Evolutionary conservation across 2,113 vertebrate species (phyloP).

Genomic region (Xyrauchen texanus): DNA sequence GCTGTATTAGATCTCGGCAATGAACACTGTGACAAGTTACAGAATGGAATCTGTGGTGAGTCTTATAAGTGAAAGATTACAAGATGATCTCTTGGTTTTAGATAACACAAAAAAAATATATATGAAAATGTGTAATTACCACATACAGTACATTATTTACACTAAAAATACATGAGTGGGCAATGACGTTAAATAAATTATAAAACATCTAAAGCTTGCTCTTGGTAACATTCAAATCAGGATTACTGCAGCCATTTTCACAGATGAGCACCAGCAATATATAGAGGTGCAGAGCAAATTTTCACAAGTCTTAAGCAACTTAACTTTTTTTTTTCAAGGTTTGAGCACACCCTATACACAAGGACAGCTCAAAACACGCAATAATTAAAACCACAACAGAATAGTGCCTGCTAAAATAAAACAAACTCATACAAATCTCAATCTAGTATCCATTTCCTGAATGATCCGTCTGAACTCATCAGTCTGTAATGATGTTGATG

Average conservation of each 20-base stretch:
- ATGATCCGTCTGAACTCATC: not conserved
- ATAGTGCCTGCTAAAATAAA: slow-evolving; percentile 36
- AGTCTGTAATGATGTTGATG: not conserved
- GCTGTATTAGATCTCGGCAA: slow-evolving; percentile 31
- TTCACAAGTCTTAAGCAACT: slow-evolving; percentile 16
- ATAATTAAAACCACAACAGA: slow-evolving; percentile 43
- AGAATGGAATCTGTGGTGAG: slow-evolving; percentile 64
- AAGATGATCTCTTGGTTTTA: slow-evolving; percentile 67
- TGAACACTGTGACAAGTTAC: slow-evolving; percentile 39
- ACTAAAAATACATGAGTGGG: slow-evolving; percentile 65
- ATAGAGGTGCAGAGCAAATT: slow-evolving; percentile 28
- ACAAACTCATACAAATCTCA: not conserved
- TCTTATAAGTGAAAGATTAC: slow-evolving; percentile 69
- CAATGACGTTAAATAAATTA: slow-evolving; percentile 75
- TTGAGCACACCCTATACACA: slow-evolving; percentile 31
- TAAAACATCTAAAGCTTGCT: slow-evolving; percentile 46
- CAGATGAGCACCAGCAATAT: slow-evolving; percentile 31
- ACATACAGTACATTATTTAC: slow-evolving; percentile 79
- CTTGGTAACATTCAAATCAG: slow-evolving; percentile 38
- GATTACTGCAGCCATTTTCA: slow-evolving; percentile 50
- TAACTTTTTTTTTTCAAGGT: slow-evolving; percentile 4
- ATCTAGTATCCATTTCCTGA: slow-evolving; percentile 17
- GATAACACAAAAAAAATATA: slow-evolving; percentile 61
- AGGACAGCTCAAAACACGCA: slow-evolving; percentile 30
- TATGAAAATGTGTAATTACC: slow-evolving; percentile 68